These are phyloP conservation scores for Phthorimaea operculella DNA, from an alignment of 1,140 invertebrate species.

Conservation along the genomic window DNA sequence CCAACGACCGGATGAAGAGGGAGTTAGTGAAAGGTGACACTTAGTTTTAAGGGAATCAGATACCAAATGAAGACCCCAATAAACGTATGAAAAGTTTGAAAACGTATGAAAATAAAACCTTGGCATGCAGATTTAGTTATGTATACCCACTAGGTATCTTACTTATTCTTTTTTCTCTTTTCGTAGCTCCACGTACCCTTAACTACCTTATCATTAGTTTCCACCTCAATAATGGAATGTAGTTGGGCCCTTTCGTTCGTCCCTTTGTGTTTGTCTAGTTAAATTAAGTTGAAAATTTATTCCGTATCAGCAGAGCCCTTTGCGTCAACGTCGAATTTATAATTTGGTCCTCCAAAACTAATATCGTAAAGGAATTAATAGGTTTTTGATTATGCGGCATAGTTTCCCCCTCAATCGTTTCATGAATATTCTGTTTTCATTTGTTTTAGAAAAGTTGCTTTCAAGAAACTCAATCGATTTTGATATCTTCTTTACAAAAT, in stretches of 20 bases:
- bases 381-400: constrained; percentile 27
- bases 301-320: constrained; percentile 52
- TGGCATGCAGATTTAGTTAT: too few species aligned
- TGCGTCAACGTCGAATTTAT: constrained; percentile 59
- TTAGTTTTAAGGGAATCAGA: too few species aligned
- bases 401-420: constrained; percentile 3
- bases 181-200: background rate
- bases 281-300: constrained; percentile 68
- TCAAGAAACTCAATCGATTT: too few species aligned
- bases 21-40: too few species aligned
- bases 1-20: too few species aligned
- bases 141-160: too few species aligned
- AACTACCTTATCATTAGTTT: constrained; percentile 61
- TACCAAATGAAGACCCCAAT: too few species aligned
- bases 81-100: too few species aligned
- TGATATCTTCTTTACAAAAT: too few species aligned
- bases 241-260: constrained; percentile 47
- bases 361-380: constrained; percentile 26
- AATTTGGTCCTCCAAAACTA: constrained; percentile 44
- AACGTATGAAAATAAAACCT: too few species aligned
- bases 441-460: too few species aligned
- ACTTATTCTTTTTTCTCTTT: background rate
- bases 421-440: too few species aligned
- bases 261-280: constrained; percentile 63
- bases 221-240: constrained; percentile 56